Evolutionary conservation across 2,797 vertebrate species (phyloP).

Genomic region (Tokudaia tokunoshimensis): DNA sequence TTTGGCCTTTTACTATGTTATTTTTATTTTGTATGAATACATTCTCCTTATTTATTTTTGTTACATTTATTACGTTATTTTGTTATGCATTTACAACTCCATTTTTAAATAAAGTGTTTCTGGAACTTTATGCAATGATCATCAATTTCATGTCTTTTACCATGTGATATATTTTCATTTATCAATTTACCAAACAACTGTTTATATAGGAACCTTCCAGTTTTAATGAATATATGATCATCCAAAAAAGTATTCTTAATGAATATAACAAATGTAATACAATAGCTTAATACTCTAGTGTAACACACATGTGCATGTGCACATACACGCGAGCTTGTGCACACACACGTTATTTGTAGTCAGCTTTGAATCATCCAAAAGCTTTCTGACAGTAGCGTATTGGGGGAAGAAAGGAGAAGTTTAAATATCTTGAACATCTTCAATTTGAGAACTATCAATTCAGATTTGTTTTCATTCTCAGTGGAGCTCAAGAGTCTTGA

Average conservation of each 20-base stretch:
- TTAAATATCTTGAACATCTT: neutral
- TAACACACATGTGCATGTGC: neutral
- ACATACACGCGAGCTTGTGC: too few species aligned
- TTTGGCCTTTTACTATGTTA: constrained; percentile 91
- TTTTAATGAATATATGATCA: neutral
- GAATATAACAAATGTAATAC: constrained; percentile 24
- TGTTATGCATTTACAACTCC: constrained; percentile 95
- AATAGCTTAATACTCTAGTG: neutral
- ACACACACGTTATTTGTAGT: neutral
- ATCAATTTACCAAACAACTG: constrained; percentile 16
- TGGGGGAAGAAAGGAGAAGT: constrained; percentile 1
- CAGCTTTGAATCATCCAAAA: constrained; percentile 16
- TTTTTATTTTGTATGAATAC: constrained; percentile 93
- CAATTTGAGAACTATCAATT: neutral
- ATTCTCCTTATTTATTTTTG: constrained; percentile 94
- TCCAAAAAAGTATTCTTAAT: constrained; percentile 5
- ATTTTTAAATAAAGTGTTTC: constrained; percentile 97
- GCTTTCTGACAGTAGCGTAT: neutral
- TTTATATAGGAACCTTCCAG: constrained; percentile 13
- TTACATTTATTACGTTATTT: constrained; percentile 95
- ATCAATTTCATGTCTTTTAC: constrained; percentile 72
- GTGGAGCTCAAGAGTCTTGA: neutral
- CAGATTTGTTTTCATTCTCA: neutral
- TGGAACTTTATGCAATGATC: constrained; percentile 88
- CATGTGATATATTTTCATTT: constrained; percentile 33